Evolutionary conservation across 2,113 vertebrate species (phyloP).

Genomic region (Narcine bancroftii): DNA sequence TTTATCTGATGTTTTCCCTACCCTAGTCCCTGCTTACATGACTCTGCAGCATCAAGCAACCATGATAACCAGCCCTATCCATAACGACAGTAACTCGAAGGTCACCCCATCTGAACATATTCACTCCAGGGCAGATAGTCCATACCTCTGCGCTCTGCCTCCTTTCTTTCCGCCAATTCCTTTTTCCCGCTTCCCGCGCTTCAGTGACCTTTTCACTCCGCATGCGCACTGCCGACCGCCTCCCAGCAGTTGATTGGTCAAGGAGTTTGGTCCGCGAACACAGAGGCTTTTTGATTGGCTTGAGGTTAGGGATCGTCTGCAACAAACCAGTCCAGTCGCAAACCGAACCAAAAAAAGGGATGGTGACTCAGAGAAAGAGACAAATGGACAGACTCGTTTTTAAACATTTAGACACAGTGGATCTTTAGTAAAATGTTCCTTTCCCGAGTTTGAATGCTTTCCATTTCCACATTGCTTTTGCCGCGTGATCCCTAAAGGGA

Average conservation of each 20-base stretch:
- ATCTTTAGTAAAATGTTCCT: no score
- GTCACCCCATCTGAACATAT: no score
- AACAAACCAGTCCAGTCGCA: not conserved
- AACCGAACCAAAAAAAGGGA: not conserved
- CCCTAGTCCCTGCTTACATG: no score
- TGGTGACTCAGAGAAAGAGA: not conserved
- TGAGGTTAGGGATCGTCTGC: not conserved
- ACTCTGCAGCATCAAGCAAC: no score
- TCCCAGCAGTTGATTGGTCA: not conserved
- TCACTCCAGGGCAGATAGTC: no score
- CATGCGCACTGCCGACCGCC: not conserved
- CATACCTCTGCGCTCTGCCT: not conserved
- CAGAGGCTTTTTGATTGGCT: not conserved
- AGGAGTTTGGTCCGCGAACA: not conserved
- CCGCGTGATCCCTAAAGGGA: not conserved
- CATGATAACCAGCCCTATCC: no score
- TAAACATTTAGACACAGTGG: no score
- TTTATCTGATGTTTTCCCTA: no score
- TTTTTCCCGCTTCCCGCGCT: constrained; percentile 10
- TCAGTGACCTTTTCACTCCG: not conserved
- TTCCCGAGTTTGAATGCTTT: not conserved
- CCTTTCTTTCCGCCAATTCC: not conserved
- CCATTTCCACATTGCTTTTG: not conserved
- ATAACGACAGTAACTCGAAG: no score
- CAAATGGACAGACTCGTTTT: not conserved